Base-by-base conservation (phyloP, 1,140 invertebrate species). In the Ptiloglossa arizonensis region DNA sequence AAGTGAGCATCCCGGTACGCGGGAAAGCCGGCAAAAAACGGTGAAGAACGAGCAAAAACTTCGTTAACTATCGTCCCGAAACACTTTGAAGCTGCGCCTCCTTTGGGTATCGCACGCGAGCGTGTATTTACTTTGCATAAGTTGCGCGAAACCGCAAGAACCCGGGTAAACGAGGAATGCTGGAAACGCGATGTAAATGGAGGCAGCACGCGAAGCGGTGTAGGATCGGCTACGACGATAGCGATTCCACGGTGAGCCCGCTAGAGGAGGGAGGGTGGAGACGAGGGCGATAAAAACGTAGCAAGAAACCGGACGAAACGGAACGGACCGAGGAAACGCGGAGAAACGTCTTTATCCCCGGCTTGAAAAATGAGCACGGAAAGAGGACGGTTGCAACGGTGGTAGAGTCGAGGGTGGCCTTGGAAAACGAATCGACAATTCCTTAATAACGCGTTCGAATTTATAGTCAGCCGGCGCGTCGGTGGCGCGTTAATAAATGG, bases 141-240 rank as follows among this genome's bases (percentile, higher is more conserved):
- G 41, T 72, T 52, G 48, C 72, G 63, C 29, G 72, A n/a, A 68
- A 24, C 32, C 41, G 63, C 41, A 64, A 75, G 59, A 75, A 75
- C 44, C 24, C 29, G 17, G 19, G 52, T 52, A 35, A 46, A 57
- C 17, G 41, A 32, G 19, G 35, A 64, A 73, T 50, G 60, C 8
- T 54, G 50, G 60, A 68, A 68, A 68, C 72, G 63, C 72, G 63
- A 75, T 75, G 63, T 75, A 75, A 75, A 75, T 48, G 64, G 29
- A 59, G 35, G 22, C 46, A 38, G 29, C 57, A 60, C 67, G 24
- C 59, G 57, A 52, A 27, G 35, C 24, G 11, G n/a, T n/a, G 50
- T 29, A 3, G 59, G 62, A 64, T 64, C 62, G 19, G 62, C 24
- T n/a, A 48, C 17, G 11, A 38, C 57, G 57, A 60, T 60, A 60